Conservation (phyloP, 1,140 invertebrate species). For the Andrena cerasifolii region DNA sequence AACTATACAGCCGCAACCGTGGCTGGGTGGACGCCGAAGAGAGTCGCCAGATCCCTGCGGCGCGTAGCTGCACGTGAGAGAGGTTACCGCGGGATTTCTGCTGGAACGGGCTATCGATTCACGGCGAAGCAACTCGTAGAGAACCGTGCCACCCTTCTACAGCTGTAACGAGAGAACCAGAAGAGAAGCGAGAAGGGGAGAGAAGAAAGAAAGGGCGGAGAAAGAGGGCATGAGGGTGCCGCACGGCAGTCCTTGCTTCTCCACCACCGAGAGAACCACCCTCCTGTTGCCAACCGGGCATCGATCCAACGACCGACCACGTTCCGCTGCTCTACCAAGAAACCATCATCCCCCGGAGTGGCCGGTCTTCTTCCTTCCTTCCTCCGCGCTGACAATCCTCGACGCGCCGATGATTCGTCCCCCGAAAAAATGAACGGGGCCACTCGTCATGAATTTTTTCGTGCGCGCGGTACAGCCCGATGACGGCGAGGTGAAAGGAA, state of each 20-base stretch:
- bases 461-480: too few relatives aligned
- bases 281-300: conserved; percentile 74
- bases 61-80: conserved; percentile 13
- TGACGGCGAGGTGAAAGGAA: conserved; percentile 25
- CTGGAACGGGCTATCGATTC: conserved; percentile 45
- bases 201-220: neutral
- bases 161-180: conserved; percentile 24
- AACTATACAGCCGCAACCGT: neutral
- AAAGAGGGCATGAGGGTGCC: conserved; percentile 25
- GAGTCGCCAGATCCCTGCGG: conserved; percentile 19
- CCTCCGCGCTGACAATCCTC: conserved; percentile 18
- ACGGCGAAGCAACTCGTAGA: neutral
- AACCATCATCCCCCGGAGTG: conserved; percentile 37
- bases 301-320: conserved; percentile 72
- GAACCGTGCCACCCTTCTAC: conserved; percentile 28
- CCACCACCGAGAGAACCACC: conserved; percentile 55
- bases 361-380: conserved; percentile 43
- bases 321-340: conserved; percentile 58
- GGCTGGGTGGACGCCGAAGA: conserved; percentile 34
- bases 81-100: conserved; percentile 48
- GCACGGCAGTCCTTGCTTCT: conserved; percentile 27
- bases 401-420: too few relatives aligned
- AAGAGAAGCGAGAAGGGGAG: neutral
- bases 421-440: too few relatives aligned
- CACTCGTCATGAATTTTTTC: too few relatives aligned